Percentiles rank a stretch among this genome's conserved stretches.
Evolutionary conservation across 2,113 vertebrate species (phyloP).

Genomic region (Dipodomys merriami): DNA sequence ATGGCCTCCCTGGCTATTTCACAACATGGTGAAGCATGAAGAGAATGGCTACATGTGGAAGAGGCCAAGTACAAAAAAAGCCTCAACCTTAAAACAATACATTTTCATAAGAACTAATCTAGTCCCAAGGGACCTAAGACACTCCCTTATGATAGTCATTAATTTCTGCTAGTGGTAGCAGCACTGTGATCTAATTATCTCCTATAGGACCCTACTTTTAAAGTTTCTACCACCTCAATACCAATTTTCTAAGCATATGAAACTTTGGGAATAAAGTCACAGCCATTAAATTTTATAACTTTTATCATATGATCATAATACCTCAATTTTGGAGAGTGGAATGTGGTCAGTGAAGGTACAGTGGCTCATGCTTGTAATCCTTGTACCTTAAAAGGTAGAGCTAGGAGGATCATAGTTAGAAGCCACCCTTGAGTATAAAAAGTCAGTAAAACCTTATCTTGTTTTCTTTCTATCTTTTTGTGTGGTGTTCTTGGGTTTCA

Average conservation of each 20-base stretch:
- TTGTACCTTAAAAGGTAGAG: no score
- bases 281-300: no score
- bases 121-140: not conserved
- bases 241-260: not conserved
- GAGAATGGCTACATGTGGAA: not conserved
- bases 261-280: not conserved
- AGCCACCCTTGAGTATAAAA: no score
- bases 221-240: not conserved
- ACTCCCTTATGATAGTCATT: not conserved
- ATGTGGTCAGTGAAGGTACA: no score
- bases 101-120: not conserved
- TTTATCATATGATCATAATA: not conserved
- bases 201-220: no score
- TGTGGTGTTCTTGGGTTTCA: no score
- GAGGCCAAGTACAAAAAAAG: not conserved
- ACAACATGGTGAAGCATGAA: not conserved
- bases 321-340: not conserved
- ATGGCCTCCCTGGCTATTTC: not conserved
- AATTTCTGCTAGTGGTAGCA: not conserved
- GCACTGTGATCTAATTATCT: not conserved
- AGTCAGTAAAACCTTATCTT: no score
- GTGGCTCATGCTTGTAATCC: no score
- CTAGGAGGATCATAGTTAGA: no score
- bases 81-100: not conserved
- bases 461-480: no score